Evolutionary conservation across 2,113 vertebrate species (phyloP).

Genomic region (Bubo scandiacus): DNA sequence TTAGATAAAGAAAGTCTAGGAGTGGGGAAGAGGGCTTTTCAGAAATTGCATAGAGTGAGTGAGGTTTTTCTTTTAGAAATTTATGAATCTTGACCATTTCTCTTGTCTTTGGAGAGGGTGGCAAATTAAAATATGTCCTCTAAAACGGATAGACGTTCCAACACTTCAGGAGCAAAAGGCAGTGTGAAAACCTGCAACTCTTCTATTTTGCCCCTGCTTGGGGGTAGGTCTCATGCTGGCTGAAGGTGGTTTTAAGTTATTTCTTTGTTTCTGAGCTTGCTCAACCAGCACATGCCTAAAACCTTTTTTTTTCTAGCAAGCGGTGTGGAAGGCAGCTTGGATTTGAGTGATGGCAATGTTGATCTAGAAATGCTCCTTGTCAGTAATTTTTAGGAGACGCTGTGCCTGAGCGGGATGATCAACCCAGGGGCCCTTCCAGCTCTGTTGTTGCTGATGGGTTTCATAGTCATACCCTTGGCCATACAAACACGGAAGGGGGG

Average conservation of each 20-base stretch:
- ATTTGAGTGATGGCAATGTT: not conserved
- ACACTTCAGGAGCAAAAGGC: not conserved
- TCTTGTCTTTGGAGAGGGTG: not conserved
- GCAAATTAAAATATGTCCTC: not conserved
- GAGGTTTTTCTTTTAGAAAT: not conserved
- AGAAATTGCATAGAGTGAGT: not conserved
- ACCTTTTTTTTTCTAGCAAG: not conserved
- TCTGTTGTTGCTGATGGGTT: not conserved
- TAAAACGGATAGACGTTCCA: not conserved
- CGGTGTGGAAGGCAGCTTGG: not conserved
- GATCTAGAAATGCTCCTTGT: not conserved
- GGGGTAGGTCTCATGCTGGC: not conserved
- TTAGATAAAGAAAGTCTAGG: not conserved
- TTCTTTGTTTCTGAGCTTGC: not conserved
- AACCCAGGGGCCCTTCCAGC: not conserved
- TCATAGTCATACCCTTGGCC: not conserved
- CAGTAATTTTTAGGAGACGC: not conserved
- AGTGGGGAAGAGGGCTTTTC: not conserved
- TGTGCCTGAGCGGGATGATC: not conserved
- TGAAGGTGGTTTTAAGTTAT: not conserved
- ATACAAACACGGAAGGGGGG: not conserved
- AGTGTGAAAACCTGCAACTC: not conserved
- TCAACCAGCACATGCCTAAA: not conserved
- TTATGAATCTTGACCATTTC: not conserved
- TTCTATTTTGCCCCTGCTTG: not conserved